Conservation (phyloP, 2,113 vertebrate genomes). For the Otus sunia region DNA sequence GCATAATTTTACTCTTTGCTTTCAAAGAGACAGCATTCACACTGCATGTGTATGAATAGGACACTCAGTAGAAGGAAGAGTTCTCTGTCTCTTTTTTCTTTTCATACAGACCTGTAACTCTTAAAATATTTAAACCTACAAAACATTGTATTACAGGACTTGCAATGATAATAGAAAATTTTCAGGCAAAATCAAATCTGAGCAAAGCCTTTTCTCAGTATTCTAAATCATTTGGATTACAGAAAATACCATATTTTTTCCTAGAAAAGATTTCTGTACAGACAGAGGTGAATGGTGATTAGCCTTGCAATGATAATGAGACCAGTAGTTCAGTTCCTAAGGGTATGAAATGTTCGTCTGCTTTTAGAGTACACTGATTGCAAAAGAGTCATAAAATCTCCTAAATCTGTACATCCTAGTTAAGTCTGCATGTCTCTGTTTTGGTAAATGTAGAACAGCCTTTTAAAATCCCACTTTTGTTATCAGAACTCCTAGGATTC, state of each 20-base stretch:
- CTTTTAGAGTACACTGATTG: conserved; percentile 24
- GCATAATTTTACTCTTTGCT: background rate
- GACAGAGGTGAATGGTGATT: background rate
- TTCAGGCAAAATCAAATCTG: background rate
- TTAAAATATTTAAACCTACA: background rate
- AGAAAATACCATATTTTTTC: background rate
- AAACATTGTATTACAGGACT: background rate
- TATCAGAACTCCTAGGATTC: background rate
- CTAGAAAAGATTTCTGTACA: background rate
- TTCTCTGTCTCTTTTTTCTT: background rate
- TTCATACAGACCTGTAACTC: background rate
- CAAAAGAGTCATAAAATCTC: conserved; percentile 18
- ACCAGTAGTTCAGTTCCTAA: conserved; percentile 57
- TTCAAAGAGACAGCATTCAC: background rate
- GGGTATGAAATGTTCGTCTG: conserved; percentile 51
- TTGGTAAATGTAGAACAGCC: conserved; percentile 3
- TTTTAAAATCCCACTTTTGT: background rate
- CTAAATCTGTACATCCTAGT: conserved; percentile 10
- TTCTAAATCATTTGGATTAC: background rate
- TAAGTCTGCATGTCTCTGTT: background rate
- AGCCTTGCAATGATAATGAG: conserved; percentile 43
- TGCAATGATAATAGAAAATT: background rate
- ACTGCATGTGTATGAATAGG: background rate
- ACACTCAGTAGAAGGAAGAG: background rate
- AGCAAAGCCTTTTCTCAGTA: background rate